Conservation (phyloP, 2,888 invertebrate species). For the Ectobius pallidus region DNA sequence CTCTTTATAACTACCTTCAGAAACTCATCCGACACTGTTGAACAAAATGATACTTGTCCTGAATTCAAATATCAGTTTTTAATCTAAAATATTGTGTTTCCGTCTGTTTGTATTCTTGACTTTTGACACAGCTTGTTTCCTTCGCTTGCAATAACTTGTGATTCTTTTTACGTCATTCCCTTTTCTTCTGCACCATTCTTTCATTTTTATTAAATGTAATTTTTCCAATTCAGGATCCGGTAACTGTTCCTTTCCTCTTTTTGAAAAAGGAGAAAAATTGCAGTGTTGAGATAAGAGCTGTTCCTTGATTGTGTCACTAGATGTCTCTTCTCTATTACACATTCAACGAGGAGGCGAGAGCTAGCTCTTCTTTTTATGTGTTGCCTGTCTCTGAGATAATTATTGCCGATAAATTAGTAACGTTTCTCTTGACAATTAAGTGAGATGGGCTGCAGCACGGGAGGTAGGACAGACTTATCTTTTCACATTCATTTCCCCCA, state of each 20-base stretch:
- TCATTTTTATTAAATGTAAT: conserved; percentile 27
- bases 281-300: conserved; percentile 29
- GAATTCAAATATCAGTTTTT: too few species aligned
- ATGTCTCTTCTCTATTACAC: conserved; percentile 4
- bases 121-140: not conserved
- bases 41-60: too few species aligned
- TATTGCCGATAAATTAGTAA: conserved; percentile 37
- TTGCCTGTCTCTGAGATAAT: conserved; percentile 33
- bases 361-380: conserved; percentile 4
- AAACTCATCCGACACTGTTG: too few species aligned
- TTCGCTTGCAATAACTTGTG: conserved; percentile 10
- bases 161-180: not conserved
- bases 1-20: not conserved
- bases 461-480: conserved; percentile 19
- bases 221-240: conserved; percentile 34
- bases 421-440: conserved; percentile 33
- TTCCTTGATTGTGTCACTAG: conserved; percentile 18
- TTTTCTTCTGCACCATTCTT: conserved; percentile 5
- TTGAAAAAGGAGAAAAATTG: conserved; percentile 38
- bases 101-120: too few species aligned
- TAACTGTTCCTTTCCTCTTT: conserved; percentile 31
- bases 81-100: too few species aligned
- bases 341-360: not conserved
- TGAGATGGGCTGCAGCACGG: not conserved
- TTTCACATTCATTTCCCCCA: conserved; percentile 28